Percentiles rank a stretch among this genome's conserved stretches.
Conservation (phyloP, 2,797 vertebrate genomes). For the Syndactyla subalaris region DNA sequence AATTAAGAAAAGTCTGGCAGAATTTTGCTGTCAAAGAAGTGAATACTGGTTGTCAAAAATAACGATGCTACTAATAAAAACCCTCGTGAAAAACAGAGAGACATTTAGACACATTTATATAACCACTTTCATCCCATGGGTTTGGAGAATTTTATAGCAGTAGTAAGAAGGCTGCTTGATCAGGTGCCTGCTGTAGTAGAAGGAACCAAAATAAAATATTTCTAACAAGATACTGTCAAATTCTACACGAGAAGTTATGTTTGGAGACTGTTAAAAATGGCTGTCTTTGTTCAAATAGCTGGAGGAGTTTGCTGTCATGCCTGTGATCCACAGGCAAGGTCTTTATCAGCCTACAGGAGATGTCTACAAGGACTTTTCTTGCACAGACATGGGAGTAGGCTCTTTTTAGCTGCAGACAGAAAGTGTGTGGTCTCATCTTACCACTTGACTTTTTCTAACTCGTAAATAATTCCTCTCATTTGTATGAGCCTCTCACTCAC, state of each 20-base stretch:
- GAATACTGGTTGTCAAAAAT: conserved; percentile 16
- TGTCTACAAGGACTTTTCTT: background rate
- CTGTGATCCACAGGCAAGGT: background rate
- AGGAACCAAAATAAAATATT: background rate
- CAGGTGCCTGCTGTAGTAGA: background rate
- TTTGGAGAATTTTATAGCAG: background rate
- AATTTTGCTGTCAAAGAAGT: background rate
- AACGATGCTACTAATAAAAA: conserved; percentile 10
- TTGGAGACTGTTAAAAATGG: background rate
- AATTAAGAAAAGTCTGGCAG: conserved; percentile 26
- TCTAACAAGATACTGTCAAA: background rate
- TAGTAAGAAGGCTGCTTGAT: background rate
- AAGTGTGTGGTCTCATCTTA: background rate
- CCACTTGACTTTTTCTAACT: background rate
- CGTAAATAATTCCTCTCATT: background rate
- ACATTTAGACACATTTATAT: background rate
- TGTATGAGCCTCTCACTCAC: background rate
- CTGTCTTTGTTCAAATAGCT: background rate
- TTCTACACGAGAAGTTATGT: background rate
- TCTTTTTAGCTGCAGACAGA: background rate
- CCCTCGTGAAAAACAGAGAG: background rate
- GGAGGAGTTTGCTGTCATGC: background rate
- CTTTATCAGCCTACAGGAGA: background rate
- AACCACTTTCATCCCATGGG: background rate
- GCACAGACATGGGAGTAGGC: background rate